Percentiles rank a stretch among this genome's conserved stretches.
Evolutionary conservation across 2,113 vertebrate species (phyloP).

Genomic region (Gracilinanus agilis): DNA sequence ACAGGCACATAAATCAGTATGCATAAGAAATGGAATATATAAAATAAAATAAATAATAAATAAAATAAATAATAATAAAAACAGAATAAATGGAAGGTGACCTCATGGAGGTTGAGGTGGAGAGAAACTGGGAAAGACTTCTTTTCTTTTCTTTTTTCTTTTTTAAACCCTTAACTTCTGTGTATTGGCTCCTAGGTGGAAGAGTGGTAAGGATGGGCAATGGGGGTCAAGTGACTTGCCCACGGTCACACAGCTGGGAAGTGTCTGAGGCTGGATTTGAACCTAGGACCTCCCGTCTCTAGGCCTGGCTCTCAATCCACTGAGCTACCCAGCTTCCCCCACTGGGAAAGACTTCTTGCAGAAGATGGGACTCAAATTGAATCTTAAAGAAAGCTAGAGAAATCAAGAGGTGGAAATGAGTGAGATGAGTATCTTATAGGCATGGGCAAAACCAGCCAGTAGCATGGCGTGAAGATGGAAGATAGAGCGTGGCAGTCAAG

Average conservation of each 20-base stretch:
- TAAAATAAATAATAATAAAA: too few species aligned
- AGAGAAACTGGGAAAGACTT: neutral
- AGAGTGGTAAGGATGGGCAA: too few species aligned
- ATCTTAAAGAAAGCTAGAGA: neutral
- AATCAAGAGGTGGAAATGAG: neutral
- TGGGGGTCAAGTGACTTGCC: too few species aligned
- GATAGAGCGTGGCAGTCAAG: neutral
- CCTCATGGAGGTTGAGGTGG: neutral
- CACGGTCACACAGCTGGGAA: too few species aligned
- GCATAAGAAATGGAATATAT: neutral
- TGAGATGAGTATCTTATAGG: neutral
- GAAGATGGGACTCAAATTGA: neutral
- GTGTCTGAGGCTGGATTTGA: too few species aligned
- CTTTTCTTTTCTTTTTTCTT: too few species aligned
- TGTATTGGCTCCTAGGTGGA: too few species aligned
- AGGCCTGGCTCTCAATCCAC: too few species aligned
- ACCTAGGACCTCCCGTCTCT: too few species aligned
- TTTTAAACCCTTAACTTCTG: too few species aligned
- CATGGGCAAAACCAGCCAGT: neutral
- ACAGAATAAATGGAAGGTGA: neutral
- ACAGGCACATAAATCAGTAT: neutral
- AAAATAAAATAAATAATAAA: too few species aligned
- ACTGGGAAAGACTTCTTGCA: neutral
- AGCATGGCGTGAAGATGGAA: neutral
- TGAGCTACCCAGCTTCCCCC: too few species aligned